Conservation (phyloP, 2,888 invertebrate species). For the Yponomeuta evonymella region DNA sequence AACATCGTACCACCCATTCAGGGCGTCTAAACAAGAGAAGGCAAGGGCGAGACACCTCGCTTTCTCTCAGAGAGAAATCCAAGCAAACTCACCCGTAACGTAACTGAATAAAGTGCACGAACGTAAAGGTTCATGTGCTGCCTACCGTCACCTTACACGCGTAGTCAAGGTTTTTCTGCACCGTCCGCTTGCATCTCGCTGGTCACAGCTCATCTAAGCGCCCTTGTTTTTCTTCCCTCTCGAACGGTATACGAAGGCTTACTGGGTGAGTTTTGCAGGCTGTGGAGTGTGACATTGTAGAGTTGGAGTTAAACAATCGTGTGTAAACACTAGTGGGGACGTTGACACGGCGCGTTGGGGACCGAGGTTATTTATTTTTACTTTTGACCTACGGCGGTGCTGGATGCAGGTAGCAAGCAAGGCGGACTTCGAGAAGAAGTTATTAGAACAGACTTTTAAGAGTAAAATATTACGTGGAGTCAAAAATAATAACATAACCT, state of each 20-base stretch:
- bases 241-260: neutral
- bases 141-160: no score
- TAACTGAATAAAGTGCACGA: no score
- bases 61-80: no score
- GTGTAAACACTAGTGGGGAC: conserved; percentile 7
- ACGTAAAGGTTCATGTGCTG: no score
- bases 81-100: no score
- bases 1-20: no score
- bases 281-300: conserved; percentile 10
- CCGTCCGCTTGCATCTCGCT: neutral
- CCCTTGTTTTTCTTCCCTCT: neutral
- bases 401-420: neutral
- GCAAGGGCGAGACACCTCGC: no score
- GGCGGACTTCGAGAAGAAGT: neutral
- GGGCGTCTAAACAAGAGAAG: no score
- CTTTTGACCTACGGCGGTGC: neutral
- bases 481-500: no score
- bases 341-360: conserved; percentile 2
- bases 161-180: neutral
- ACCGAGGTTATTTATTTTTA: neutral
- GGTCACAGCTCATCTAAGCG: neutral
- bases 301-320: conserved; percentile 7
- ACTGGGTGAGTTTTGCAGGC: neutral
- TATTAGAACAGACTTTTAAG: neutral
- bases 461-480: no score